A percentile compares a stretch with the other conserved stretches of the same genome.
Evolutionary conservation across 2,888 invertebrate species (phyloP).

Genomic region (Nectonema munidae): DNA sequence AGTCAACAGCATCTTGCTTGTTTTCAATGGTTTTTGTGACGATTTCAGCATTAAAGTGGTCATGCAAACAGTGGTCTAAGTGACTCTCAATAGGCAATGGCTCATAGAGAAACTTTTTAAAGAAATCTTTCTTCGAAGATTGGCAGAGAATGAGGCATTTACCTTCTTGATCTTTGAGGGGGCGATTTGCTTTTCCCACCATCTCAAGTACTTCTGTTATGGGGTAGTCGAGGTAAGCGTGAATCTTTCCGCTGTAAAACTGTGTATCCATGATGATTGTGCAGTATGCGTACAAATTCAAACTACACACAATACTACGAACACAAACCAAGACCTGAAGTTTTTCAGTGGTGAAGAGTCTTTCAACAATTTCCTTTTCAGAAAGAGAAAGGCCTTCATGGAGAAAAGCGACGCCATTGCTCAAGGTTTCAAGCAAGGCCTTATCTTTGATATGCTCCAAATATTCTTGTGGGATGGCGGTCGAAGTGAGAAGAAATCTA

Average conservation of each 20-base stretch:
- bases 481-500: constrained; percentile 40
- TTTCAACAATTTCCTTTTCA: constrained; percentile 62
- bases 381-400: constrained; percentile 59
- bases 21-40: constrained; percentile 98
- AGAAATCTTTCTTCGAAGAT: constrained; percentile 83
- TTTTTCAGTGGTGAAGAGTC: constrained; percentile 62
- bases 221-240: constrained; percentile 72
- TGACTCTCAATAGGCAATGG: constrained; percentile 84
- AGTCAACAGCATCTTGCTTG: constrained; percentile 97
- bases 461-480: constrained; percentile 38
- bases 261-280: constrained; percentile 88
- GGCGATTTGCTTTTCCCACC: constrained; percentile 77
- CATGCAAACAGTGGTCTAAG: constrained; percentile 77
- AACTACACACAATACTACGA: constrained; percentile 59
- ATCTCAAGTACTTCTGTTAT: constrained; percentile 84
- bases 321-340: constrained; percentile 59
- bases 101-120: constrained; percentile 82
- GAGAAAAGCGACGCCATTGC: constrained; percentile 76
- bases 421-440: constrained; percentile 42
- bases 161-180: constrained; percentile 49
- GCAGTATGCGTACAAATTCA: constrained; percentile 59
- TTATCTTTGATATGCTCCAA: constrained; percentile 54
- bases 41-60: constrained; percentile 97
- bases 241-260: constrained; percentile 43
- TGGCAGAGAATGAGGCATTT: constrained; percentile 82